Percentiles rank a stretch among this genome's conserved stretches.
phyloP scores from a whole-genome alignment of 2,888 invertebrate genomes.

The Drosophila barbarae region DNA sequence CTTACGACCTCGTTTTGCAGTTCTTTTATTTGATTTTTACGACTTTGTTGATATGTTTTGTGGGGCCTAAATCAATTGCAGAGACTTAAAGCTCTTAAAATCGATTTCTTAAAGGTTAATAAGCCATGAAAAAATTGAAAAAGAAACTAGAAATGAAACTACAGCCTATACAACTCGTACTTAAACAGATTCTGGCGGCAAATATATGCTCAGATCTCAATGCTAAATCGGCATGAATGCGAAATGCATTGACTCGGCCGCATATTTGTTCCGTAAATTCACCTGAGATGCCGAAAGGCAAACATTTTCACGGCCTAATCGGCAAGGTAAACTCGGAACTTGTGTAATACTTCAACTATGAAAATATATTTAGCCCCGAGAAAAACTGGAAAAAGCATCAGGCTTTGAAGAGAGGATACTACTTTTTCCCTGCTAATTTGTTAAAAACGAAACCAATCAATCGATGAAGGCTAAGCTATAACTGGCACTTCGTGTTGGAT shows the following conservation, averaged over 20 bases:
- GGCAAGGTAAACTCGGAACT: slow-evolving; percentile 1
- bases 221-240: slow-evolving; percentile 24
- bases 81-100: not conserved
- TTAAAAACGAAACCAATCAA: slow-evolving; percentile 23
- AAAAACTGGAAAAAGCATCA: slow-evolving; percentile 9
- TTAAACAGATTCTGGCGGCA: slow-evolving; percentile 6
- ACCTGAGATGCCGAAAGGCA: slow-evolving; percentile 12
- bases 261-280: slow-evolving; percentile 35
- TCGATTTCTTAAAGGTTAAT: not conserved
- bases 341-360: not conserved
- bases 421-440: slow-evolving; percentile 19
- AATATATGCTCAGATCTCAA: slow-evolving; percentile 28
- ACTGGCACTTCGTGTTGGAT: slow-evolving; percentile 15
- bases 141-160: not conserved
- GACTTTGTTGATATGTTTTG: not conserved
- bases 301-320: slow-evolving; percentile 24
- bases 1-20: not conserved
- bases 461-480: slow-evolving; percentile 1
- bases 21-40: not conserved
- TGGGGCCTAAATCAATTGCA: not conserved
- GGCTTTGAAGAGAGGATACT: not conserved
- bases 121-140: not conserved
- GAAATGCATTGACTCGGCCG: slow-evolving; percentile 5
- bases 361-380: not conserved
- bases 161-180: not conserved